These are phyloP conservation scores for Bombus ignitus DNA, from an alignment of 1,140 invertebrate genomes.

Conservation along the genomic window DNA sequence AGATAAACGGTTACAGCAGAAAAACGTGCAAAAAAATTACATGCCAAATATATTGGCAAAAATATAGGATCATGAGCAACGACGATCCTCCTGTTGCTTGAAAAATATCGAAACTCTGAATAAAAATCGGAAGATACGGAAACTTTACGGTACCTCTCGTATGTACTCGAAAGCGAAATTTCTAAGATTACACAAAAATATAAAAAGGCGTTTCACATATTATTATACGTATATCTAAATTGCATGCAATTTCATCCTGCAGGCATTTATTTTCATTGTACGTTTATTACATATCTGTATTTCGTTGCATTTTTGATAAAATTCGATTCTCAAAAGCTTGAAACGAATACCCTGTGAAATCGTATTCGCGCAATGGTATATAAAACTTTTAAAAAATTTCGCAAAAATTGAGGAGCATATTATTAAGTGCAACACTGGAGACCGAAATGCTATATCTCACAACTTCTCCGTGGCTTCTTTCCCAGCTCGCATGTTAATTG, in stretches of 20 bases:
- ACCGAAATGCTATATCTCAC: not conserved
- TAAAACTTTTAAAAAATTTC: not conserved
- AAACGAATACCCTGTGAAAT: no score
- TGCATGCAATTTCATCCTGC: no score
- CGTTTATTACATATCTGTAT: not conserved
- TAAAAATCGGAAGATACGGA: not conserved
- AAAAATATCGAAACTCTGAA: not conserved
- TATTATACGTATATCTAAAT: no score
- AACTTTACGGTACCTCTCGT: no score
- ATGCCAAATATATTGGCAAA: not conserved
- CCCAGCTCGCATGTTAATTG: slow-evolving; percentile 57
- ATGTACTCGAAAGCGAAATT: no score
- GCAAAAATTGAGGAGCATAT: not conserved
- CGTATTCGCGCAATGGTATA: not conserved
- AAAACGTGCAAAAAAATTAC: not conserved
- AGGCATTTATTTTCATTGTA: not conserved
- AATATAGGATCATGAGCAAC: not conserved
- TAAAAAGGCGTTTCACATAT: no score
- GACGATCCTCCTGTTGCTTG: not conserved
- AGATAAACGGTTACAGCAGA: not conserved
- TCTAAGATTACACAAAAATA: no score
- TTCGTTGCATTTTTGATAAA: not conserved
- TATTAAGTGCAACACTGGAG: slow-evolving; percentile 27
- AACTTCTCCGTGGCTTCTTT: slow-evolving; percentile 31
- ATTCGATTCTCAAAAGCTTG: no score